Evolutionary conservation across 2,888 invertebrate species (phyloP).

Genomic region (Thereva unica): DNA sequence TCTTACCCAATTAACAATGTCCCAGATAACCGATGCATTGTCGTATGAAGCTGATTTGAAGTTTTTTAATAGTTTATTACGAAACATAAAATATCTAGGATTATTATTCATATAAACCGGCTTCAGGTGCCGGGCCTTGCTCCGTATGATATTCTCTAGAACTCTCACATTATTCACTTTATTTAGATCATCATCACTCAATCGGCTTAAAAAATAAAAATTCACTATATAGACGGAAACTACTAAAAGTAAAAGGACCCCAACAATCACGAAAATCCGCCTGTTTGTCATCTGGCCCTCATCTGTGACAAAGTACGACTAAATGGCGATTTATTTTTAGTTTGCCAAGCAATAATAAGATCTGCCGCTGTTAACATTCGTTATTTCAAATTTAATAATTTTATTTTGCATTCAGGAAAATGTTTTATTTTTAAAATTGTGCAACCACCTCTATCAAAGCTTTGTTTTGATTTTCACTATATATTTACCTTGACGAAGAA

Average conservation of each 20-base stretch:
- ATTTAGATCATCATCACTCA: conserved; percentile 51
- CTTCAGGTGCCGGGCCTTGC: conserved; percentile 53
- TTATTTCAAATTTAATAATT: conserved; percentile 26
- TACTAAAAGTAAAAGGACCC: conserved; percentile 42
- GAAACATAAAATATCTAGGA: conserved; percentile 57
- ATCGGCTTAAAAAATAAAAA: conserved; percentile 58
- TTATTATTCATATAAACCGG: conserved; percentile 57
- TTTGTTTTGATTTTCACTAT: conserved; percentile 22
- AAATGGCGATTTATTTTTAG: conserved; percentile 26
- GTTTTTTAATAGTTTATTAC: conserved; percentile 55
- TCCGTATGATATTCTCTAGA: conserved; percentile 54
- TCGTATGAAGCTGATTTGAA: conserved; percentile 55
- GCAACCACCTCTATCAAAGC: conserved; percentile 8
- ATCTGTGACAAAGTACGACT: conserved; percentile 20
- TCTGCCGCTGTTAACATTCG: conserved; percentile 27
- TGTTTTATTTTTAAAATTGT: conserved; percentile 27
- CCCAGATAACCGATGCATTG: conserved; percentile 61
- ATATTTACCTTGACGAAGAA: conserved; percentile 1
- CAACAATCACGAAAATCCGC: conserved; percentile 41
- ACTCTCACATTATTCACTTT: conserved; percentile 58
- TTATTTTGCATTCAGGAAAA: conserved; percentile 18
- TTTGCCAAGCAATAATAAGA: conserved; percentile 19
- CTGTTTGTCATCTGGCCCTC: conserved; percentile 44
- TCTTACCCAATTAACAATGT: conserved; percentile 59
- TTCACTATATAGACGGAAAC: conserved; percentile 47